A percentile compares a stretch with the other conserved stretches of the same genome.
These are phyloP conservation scores for Loriculus beryllinus DNA, from an alignment of 2,797 vertebrate genomes.

Conservation along the genomic window DNA sequence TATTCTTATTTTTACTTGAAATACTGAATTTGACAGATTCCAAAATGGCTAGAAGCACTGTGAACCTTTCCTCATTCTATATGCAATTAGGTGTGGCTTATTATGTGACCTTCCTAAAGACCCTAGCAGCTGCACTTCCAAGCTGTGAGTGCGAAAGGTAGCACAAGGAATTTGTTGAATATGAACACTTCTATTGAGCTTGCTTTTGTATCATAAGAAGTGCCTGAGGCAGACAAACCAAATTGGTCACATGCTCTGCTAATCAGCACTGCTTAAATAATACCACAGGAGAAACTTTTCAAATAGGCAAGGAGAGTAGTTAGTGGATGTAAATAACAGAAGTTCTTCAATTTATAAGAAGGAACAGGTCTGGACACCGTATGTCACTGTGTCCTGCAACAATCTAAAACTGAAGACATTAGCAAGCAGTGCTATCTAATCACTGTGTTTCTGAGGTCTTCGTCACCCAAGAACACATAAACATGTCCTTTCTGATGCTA, in stretches of 20 bases:
- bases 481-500: not conserved
- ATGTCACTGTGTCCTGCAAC: not conserved
- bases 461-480: not conserved
- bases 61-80: not conserved
- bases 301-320: not conserved
- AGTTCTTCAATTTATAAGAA: not conserved
- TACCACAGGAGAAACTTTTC: not conserved
- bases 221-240: not conserved
- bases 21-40: not conserved
- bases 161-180: not conserved
- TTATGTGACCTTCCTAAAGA: not conserved
- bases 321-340: not conserved
- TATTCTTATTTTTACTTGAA: not conserved
- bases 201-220: not conserved
- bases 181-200: not conserved
- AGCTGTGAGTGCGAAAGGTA: not conserved
- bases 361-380: not conserved
- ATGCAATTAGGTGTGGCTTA: not conserved
- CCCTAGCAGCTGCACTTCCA: not conserved
- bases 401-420: not conserved
- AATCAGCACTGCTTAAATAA: not conserved
- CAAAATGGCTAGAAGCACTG: not conserved
- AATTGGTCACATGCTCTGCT: not conserved
- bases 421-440: not conserved
- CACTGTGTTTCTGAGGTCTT: not conserved